phyloP scores from a whole-genome alignment of 2,113 vertebrate genomes.

The Gymnorhina tibicen region DNA sequence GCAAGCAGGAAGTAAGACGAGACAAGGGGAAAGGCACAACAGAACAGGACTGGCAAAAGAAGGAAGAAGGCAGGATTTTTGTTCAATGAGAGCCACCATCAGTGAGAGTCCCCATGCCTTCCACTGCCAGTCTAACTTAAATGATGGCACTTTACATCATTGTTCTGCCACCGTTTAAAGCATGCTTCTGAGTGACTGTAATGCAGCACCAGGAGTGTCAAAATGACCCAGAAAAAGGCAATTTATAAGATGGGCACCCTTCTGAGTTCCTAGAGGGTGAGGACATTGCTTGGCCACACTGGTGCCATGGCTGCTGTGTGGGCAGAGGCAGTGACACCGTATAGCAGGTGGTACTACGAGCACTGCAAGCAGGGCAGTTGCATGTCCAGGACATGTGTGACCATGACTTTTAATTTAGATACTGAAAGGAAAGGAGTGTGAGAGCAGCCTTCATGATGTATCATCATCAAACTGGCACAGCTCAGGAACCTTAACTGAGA shows the following conservation, averaged over 20 bases:
- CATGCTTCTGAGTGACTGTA: background rate
- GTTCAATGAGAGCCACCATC: background rate
- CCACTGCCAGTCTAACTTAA: background rate
- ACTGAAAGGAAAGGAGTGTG: background rate
- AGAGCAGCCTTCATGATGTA: background rate
- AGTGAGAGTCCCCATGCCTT: background rate
- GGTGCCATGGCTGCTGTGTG: rapidly evolving
- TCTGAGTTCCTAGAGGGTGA: background rate
- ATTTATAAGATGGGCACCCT: background rate
- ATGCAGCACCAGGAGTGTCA: background rate
- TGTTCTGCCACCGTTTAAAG: background rate
- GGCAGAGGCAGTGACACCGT: background rate
- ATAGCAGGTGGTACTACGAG: rapidly evolving
- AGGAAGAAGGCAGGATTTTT: background rate
- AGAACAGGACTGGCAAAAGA: background rate
- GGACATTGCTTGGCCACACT: background rate
- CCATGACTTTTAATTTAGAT: background rate
- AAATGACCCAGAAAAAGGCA: background rate
- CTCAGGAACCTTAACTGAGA: background rate
- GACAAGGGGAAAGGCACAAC: background rate
- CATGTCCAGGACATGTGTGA: rapidly evolving
- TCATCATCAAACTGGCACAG: background rate
- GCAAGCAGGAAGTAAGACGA: background rate
- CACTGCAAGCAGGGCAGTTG: background rate
- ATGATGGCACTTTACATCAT: background rate